Conservation (phyloP, 1,140 invertebrate genomes). For the Drosophila pectinifera region DNA sequence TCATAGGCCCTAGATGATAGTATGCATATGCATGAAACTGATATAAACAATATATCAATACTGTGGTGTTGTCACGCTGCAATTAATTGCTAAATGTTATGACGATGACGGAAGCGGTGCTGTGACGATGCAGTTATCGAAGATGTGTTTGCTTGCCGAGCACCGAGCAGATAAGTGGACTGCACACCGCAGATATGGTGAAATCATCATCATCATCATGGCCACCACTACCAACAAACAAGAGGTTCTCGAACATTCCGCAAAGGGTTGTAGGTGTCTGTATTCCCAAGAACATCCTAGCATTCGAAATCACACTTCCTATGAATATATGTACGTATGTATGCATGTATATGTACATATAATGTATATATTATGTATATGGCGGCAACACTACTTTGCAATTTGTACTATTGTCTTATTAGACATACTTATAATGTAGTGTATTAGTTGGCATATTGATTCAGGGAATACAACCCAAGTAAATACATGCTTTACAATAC, state of each 20-base stretch:
- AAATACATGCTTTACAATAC: background rate
- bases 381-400: background rate
- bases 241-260: conserved; percentile 60
- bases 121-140: conserved; percentile 47
- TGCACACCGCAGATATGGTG: conserved; percentile 34
- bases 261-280: background rate
- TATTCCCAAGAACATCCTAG: conserved; percentile 13
- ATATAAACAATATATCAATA: conserved; percentile 16
- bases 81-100: conserved; percentile 33
- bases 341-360: too few relatives aligned
- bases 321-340: too few relatives aligned
- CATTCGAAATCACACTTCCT: too few relatives aligned
- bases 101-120: conserved; percentile 20
- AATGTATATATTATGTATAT: background rate
- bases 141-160: conserved; percentile 18
- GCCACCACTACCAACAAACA: background rate
- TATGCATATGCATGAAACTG: background rate
- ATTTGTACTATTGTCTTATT: background rate
- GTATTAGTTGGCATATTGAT: background rate
- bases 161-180: conserved; percentile 13
- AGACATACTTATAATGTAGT: background rate
- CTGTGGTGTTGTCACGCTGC: conserved; percentile 26
- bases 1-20: background rate
- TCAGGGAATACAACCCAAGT: background rate
- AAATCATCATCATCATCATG: conserved; percentile 26